Evolutionary conservation across 2,888 invertebrate species (phyloP).

Genomic region (Dicycla oo): DNA sequence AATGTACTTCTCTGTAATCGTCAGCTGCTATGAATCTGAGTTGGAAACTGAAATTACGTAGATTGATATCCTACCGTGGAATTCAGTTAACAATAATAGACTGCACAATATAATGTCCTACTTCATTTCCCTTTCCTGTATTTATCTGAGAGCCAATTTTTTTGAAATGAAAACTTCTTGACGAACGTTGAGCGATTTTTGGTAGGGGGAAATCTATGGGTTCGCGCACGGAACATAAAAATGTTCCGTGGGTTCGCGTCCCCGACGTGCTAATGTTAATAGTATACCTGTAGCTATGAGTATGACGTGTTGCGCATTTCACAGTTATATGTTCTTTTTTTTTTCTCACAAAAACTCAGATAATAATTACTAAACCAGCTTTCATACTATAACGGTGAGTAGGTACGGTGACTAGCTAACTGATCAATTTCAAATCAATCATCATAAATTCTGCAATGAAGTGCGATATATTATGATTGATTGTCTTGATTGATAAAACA

Average conservation of each 20-base stretch:
- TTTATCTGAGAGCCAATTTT: not conserved
- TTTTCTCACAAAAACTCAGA: not conserved
- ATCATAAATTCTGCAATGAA: not conserved
- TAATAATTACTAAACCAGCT: not conserved
- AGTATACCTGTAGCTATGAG: too few species aligned
- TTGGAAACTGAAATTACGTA: not conserved
- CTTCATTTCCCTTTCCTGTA: constrained; percentile 8
- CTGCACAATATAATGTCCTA: not conserved
- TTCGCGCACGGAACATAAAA: too few species aligned
- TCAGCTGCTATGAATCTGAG: not conserved
- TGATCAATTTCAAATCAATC: not conserved
- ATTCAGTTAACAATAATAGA: constrained; percentile 8
- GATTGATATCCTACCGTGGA: not conserved
- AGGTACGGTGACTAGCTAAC: not conserved
- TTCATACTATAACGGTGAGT: not conserved
- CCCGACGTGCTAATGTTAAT: not conserved
- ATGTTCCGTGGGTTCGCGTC: not conserved
- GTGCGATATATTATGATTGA: constrained; percentile 1
- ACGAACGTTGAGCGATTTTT: not conserved
- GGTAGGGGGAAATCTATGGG: too few species aligned
- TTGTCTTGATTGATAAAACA: constrained; percentile 16
- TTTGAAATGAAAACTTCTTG: too few species aligned
- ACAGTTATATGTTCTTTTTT: not conserved
- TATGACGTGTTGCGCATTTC: not conserved
- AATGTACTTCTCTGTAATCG: not conserved